Evolutionary conservation across 2,113 vertebrate species (phyloP).

Genomic region (Notarius lentiginosus): DNA sequence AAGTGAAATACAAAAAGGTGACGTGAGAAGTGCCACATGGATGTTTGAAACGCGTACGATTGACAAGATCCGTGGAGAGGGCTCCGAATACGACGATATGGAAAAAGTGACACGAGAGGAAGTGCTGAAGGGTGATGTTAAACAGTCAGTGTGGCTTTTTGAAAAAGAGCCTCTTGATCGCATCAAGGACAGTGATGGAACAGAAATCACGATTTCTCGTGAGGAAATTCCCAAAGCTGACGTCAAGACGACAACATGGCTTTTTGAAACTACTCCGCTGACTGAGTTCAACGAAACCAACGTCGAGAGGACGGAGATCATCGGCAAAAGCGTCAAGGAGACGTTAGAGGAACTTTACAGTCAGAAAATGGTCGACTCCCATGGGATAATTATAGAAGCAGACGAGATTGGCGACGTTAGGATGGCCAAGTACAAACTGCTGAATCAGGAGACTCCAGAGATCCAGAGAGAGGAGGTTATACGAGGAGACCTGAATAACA

Average conservation of each 20-base stretch:
- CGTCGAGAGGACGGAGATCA: constrained; percentile 77
- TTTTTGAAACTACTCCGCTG: constrained; percentile 87
- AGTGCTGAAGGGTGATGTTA: constrained; percentile 85
- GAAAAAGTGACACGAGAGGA: constrained; percentile 84
- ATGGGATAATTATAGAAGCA: constrained; percentile 86
- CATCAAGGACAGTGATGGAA: constrained; percentile 77
- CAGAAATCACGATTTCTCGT: constrained; percentile 60
- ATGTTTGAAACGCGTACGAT: constrained; percentile 88
- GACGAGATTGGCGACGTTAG: constrained; percentile 87
- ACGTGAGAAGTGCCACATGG: constrained; percentile 87
- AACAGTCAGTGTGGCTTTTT: constrained; percentile 90
- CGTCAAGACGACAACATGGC: constrained; percentile 88
- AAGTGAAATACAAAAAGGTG: constrained; percentile 86
- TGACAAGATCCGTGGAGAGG: constrained; percentile 80
- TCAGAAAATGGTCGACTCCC: constrained; percentile 85
- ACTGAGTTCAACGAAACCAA: constrained; percentile 80
- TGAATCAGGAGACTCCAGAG: constrained; percentile 81
- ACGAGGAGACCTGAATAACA: constrained; percentile 80
- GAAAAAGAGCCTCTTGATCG: constrained; percentile 84
- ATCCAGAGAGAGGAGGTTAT: constrained; percentile 87
- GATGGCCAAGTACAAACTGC: constrained; percentile 89
- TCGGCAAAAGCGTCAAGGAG: constrained; percentile 85
- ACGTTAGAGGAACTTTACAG: constrained; percentile 84
- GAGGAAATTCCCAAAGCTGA: constrained; percentile 85
- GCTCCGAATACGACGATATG: constrained; percentile 75